A percentile compares a stretch with the other conserved stretches of the same genome.
Conservation (phyloP, 2,888 invertebrate species). For the Caenorhabditis drosophilae region DNA sequence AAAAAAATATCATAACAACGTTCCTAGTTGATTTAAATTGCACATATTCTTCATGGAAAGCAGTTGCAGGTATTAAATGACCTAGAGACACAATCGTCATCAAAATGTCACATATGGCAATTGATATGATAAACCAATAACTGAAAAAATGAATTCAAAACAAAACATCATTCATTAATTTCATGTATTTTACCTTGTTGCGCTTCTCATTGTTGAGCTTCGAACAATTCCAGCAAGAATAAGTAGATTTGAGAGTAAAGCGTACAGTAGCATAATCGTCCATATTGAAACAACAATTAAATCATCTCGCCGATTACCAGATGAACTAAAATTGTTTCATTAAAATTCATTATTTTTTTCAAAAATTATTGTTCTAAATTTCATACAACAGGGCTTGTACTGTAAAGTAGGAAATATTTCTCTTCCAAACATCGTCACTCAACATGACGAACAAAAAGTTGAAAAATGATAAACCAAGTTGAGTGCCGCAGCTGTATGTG, state of each 20-base stretch:
- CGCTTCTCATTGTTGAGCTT: constrained; percentile 55
- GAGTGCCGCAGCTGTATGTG: too few relatives aligned
- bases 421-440: constrained; percentile 29
- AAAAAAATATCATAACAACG: constrained; percentile 63
- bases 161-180: not conserved
- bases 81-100: constrained; percentile 62
- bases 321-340: constrained; percentile 42
- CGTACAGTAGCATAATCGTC: constrained; percentile 60
- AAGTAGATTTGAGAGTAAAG: constrained; percentile 60
- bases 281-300: constrained; percentile 61
- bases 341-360: not conserved
- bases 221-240: constrained; percentile 58
- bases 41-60: constrained; percentile 60
- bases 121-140: constrained; percentile 67
- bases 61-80: constrained; percentile 64
- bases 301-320: constrained; percentile 58
- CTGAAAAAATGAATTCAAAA: constrained; percentile 31
- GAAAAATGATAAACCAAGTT: too few relatives aligned
- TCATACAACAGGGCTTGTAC: constrained; percentile 44
- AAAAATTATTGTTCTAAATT: constrained; percentile 1
- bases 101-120: constrained; percentile 63
- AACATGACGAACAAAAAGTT: constrained; percentile 11
- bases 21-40: constrained; percentile 53
- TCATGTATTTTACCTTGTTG: constrained; percentile 52
- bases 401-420: constrained; percentile 42